Evolutionary conservation across 1,140 invertebrate genomes (phyloP).

Genomic region (Aradophagus sp.): DNA sequence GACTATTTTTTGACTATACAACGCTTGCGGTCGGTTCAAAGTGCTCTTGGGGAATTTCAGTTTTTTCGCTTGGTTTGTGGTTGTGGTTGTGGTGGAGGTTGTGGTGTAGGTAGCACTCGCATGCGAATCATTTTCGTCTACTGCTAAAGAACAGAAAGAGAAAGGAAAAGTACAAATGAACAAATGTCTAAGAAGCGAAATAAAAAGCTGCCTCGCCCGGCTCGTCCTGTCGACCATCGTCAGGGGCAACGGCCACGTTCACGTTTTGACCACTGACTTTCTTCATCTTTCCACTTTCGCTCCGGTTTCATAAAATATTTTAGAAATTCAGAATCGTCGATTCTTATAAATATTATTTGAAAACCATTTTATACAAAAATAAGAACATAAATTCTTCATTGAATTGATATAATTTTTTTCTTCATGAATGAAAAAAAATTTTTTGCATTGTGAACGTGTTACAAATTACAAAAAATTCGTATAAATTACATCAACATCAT

Average conservation of each 20-base stretch:
- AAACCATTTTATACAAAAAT: too few species aligned
- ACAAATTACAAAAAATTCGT: too few species aligned
- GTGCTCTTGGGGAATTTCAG: constrained; percentile 72
- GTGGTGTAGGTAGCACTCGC: constrained; percentile 71
- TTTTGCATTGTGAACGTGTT: too few species aligned
- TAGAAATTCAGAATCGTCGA: too few species aligned
- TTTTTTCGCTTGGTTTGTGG: constrained; percentile 69
- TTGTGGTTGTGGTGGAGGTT: constrained; percentile 67
- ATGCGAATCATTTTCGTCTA: constrained; percentile 75
- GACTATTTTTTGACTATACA: constrained; percentile 74
- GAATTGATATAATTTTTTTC: too few species aligned
- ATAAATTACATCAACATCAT: too few species aligned
- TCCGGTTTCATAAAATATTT: too few species aligned
- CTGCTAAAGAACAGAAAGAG: constrained; percentile 75
- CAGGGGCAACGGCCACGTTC: background rate
- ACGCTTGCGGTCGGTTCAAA: constrained; percentile 67
- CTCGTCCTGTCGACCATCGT: background rate
- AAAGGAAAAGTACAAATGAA: constrained; percentile 72
- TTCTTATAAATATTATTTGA: too few species aligned
- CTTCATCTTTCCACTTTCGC: too few species aligned
- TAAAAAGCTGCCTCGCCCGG: constrained; percentile 53
- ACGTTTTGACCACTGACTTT: too few species aligned
- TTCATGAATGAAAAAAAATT: too few species aligned
- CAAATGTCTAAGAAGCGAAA: constrained; percentile 66
- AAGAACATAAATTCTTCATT: too few species aligned